Base-by-base conservation (phyloP, 2,888 invertebrate genomes). In the Spilosoma lubricipeda region DNA sequence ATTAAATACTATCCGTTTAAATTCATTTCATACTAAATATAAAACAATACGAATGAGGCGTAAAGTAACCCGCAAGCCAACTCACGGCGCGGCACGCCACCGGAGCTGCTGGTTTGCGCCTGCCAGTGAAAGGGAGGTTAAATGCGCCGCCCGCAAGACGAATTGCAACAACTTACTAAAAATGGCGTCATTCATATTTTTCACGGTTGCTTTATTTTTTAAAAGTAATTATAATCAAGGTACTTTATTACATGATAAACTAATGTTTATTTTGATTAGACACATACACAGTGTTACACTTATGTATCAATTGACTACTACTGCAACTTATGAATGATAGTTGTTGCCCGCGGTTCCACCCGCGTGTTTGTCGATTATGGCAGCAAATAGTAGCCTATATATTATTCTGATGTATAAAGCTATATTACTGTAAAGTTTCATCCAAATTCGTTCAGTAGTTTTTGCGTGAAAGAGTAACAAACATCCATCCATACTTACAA, bases 161-260 rank as follows among this genome's bases (percentile, higher is more conserved):
- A 92, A 94, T 95, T 95, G 93, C 93, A 83, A 90, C 93, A 95
- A 94, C 93, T 91, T 88, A 92, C 93, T 92, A 94, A 94, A 94
- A 94, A 94, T 95, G 94, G 94, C 95, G 93, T 94, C 94, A 94
- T 92, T 94, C 90, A 92, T 92, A 92, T 89, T 91, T 90, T 93
- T 93, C 89, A 91, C 89, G 90, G 90, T 93, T 92, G 89, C 91
- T 91, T 92, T 93, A 91, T 90, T 87, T 87, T 89, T 88, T 88
- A 87, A 88, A 90, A 91, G 86, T 89, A 88, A 91, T 90, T 90
- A 90, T 87, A 83, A 84, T 82, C 85, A 84, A 88, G 86, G 82
- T 82, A 85, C 70, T 77, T 78, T 75, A 77, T 80, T 70, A 77
- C 75, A 77, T 71, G 80, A 72, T 85, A 78, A 78, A 77, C 63